Evolutionary conservation across 2,113 vertebrate genomes (phyloP).

Genomic region (Malurus cyaneus): DNA sequence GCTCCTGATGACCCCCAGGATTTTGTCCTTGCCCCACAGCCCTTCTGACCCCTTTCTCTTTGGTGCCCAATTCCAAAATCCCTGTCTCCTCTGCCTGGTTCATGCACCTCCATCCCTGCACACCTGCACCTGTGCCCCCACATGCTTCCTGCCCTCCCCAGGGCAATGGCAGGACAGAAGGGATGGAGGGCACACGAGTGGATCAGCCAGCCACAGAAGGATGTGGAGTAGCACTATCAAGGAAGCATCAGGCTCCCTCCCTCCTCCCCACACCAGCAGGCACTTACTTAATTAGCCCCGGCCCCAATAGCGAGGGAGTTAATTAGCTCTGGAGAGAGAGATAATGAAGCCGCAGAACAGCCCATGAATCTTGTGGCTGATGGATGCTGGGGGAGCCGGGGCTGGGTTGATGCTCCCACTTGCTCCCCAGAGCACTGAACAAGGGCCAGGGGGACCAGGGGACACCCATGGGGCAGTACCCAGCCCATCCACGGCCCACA

Average conservation of each 20-base stretch:
- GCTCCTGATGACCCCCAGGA: fast-evolving
- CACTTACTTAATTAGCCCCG: constrained; percentile 17
- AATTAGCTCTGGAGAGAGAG: constrained; percentile 72
- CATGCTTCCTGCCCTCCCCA: neutral
- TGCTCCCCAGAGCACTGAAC: neutral
- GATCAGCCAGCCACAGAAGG: fast-evolving
- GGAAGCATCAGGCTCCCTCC: neutral
- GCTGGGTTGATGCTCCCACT: neutral
- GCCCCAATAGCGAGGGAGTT: constrained; percentile 42
- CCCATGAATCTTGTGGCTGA: constrained; percentile 39
- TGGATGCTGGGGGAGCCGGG: neutral
- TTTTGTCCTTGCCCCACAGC: neutral
- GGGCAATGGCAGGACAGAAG: neutral
- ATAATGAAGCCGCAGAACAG: constrained; percentile 59
- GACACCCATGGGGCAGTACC: fast-evolving
- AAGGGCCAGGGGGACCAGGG: too few species aligned
- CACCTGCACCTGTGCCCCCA: neutral
- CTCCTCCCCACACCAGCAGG: neutral
- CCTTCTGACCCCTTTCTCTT: neutral
- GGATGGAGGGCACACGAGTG: neutral
- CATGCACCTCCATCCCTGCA: neutral
- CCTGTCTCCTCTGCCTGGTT: neutral
- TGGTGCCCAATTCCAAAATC: neutral
- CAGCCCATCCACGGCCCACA: neutral
- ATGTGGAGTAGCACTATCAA: neutral